These are phyloP conservation scores for Palythoa grandis DNA, from an alignment of 92 coral and sea anemone species.

Conservation along the genomic window DNA sequence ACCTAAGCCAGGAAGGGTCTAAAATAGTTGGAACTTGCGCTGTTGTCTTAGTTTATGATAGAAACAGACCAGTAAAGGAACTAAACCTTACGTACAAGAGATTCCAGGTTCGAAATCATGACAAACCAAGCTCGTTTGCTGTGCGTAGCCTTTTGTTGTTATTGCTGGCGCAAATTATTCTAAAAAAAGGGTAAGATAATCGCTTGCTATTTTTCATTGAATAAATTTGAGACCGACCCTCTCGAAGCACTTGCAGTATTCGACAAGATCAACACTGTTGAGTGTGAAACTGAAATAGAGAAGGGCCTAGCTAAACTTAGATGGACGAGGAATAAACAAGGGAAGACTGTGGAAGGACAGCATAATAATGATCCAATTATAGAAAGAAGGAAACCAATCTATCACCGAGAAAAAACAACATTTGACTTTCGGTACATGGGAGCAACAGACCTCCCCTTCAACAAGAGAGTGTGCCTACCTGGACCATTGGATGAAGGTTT, in stretches of 20 bases:
- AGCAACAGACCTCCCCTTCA: constrained; percentile 26
- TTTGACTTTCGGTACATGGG: constrained; percentile 6
- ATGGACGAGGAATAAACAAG: constrained; percentile 12
- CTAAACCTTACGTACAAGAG: too few relatives aligned
- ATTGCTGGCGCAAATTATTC: too few relatives aligned
- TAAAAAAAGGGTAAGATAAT: too few relatives aligned
- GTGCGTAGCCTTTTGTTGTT: too few relatives aligned
- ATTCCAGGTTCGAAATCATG: too few relatives aligned
- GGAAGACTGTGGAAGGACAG: background rate
- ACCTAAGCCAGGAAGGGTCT: too few relatives aligned
- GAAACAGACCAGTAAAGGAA: too few relatives aligned
- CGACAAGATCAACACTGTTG: background rate
- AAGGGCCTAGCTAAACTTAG: constrained; percentile 24
- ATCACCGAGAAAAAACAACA: background rate
- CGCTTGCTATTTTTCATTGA: too few relatives aligned
- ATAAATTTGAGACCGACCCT: too few relatives aligned
- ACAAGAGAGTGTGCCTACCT: constrained; percentile 16
- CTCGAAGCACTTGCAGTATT: background rate
- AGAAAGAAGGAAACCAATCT: background rate
- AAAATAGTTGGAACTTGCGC: too few relatives aligned
- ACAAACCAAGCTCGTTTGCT: too few relatives aligned
- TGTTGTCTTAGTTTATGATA: too few relatives aligned
- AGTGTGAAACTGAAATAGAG: constrained; percentile 17
- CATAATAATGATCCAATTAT: background rate
- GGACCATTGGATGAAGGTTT: background rate